Evolutionary conservation across 2,888 invertebrate species (phyloP).

Genomic region (Epicampocera succincta): DNA sequence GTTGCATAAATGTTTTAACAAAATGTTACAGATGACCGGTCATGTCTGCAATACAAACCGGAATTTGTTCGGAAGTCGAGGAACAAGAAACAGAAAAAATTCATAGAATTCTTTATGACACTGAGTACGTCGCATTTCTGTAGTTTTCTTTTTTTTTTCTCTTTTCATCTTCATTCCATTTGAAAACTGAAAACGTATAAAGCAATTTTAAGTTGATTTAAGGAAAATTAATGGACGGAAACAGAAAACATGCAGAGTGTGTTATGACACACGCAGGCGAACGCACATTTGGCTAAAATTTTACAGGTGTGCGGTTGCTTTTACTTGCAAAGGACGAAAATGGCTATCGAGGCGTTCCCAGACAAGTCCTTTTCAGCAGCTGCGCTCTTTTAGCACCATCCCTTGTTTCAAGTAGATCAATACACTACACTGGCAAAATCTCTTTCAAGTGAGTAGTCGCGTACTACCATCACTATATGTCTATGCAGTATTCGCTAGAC

Average conservation of each 20-base stretch:
- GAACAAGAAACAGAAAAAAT: constrained; percentile 30
- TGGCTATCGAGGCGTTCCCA: too few relatives aligned
- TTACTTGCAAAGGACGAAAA: too few relatives aligned
- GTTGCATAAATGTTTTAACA: constrained; percentile 66
- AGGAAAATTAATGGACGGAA: constrained; percentile 30
- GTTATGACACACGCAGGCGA: background rate
- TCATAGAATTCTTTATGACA: constrained; percentile 62
- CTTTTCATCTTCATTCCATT: constrained; percentile 11
- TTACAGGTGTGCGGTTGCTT: too few relatives aligned
- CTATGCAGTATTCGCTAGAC: too few relatives aligned
- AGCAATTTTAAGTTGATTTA: constrained; percentile 50
- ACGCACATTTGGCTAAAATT: too few relatives aligned
- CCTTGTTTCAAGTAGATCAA: too few relatives aligned
- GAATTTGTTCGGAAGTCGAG: constrained; percentile 53
- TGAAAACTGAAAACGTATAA: background rate
- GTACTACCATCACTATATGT: too few relatives aligned
- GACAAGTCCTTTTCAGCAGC: too few relatives aligned
- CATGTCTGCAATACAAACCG: constrained; percentile 65
- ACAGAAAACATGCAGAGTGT: background rate
- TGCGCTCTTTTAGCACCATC: too few relatives aligned
- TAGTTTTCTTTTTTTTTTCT: constrained; percentile 11
- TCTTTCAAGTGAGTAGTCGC: too few relatives aligned
- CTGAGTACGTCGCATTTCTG: constrained; percentile 40
- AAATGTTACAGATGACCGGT: constrained; percentile 64
- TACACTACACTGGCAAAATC: too few relatives aligned